Evolutionary conservation across 2,888 invertebrate species (phyloP).

Genomic region (Lumbricus terrestris): DNA sequence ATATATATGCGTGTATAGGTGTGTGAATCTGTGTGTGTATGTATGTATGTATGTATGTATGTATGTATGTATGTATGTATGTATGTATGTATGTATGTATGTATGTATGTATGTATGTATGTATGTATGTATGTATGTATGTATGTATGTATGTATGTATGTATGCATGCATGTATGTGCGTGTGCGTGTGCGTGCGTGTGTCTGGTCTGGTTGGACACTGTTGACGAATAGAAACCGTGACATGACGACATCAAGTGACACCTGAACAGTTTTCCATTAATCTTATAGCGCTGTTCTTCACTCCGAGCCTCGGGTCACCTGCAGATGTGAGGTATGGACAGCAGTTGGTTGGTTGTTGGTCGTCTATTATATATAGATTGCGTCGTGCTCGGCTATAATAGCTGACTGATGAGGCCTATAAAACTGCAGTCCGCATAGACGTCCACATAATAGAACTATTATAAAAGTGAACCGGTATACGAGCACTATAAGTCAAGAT

Average conservation of each 20-base stretch:
- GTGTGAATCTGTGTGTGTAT: too few species aligned
- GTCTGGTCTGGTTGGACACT: background rate
- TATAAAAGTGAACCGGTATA: background rate
- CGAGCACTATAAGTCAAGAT: background rate
- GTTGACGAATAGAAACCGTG: background rate
- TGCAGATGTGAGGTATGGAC: background rate
- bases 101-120: too few species aligned
- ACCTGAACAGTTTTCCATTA: background rate
- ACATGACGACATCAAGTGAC: background rate
- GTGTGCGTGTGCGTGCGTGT: too few species aligned
- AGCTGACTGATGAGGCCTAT: background rate
- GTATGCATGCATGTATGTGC: too few species aligned
- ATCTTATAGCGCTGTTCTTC: background rate
- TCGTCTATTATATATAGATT: conserved; percentile 3
- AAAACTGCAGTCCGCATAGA: background rate
- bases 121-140: too few species aligned
- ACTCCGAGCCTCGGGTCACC: background rate
- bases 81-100: background rate
- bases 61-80: too few species aligned
- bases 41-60: too few species aligned
- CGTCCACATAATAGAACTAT: background rate
- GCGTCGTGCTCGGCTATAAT: background rate
- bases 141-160: too few species aligned
- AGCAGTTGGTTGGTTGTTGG: too few species aligned
- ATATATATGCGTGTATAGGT: too few species aligned